Evolutionary conservation across 2,113 vertebrate genomes (phyloP).

Genomic region (Opisthocomus hoazin): DNA sequence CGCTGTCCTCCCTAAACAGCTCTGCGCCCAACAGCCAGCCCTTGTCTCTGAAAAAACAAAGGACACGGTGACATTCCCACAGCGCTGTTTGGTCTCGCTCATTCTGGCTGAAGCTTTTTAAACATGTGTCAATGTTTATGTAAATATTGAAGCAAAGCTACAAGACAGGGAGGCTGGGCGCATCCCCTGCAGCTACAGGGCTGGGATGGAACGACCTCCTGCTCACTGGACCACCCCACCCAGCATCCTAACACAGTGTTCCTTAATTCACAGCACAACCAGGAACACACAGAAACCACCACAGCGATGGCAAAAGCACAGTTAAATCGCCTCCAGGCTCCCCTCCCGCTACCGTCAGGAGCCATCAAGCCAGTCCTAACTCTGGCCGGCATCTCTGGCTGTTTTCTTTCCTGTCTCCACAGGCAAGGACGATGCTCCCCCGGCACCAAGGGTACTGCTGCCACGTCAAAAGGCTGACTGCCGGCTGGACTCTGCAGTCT

Average conservation of each 20-base stretch:
- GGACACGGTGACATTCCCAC: not conserved
- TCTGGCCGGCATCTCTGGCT: constrained; percentile 18
- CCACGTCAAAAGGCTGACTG: not conserved
- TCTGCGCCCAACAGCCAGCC: not conserved
- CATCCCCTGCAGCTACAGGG: not conserved
- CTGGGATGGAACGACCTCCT: not conserved
- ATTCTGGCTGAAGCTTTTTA: not conserved
- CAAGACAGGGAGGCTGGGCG: not conserved
- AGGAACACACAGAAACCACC: not conserved
- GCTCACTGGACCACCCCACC: not conserved
- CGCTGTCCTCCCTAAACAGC: not conserved
- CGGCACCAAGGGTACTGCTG: constrained; percentile 19
- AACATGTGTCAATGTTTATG: not conserved
- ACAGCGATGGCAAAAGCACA: not conserved
- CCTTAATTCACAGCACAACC: not conserved
- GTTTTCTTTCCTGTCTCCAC: constrained; percentile 22
- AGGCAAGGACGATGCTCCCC: constrained; percentile 53
- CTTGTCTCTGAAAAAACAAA: not conserved
- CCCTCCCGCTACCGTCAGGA: constrained; percentile 6
- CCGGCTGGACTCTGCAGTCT: not conserved
- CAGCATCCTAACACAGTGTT: not conserved
- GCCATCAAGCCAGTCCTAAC: constrained; percentile 42
- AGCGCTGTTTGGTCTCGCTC: not conserved
- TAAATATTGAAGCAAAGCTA: constrained; percentile 19
- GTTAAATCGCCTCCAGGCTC: constrained; percentile 13